Evolutionary conservation across 2,113 vertebrate genomes (phyloP).

Genomic region (Formicarius rufipectus): DNA sequence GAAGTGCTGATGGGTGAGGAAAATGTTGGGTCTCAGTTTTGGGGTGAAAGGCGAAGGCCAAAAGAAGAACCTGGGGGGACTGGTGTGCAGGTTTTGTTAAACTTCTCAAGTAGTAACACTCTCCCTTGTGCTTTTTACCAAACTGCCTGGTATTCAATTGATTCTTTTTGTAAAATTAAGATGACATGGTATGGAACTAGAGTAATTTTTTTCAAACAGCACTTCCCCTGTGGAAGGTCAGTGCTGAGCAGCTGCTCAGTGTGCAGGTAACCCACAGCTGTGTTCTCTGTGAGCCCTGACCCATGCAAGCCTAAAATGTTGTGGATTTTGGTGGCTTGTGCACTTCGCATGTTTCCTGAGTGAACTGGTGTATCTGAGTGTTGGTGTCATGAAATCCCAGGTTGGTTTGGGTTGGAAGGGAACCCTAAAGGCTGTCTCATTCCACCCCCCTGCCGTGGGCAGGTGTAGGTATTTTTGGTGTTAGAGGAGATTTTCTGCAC

Average conservation of each 20-base stretch:
- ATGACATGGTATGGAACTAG: not conserved
- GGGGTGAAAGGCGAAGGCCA: not conserved
- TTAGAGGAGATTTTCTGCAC: not conserved
- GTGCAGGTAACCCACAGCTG: rapidly evolving
- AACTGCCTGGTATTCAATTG: not conserved
- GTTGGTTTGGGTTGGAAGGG: not conserved
- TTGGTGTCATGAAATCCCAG: not conserved
- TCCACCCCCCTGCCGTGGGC: not conserved
- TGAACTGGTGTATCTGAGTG: not conserved
- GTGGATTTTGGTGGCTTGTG: not conserved
- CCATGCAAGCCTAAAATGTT: not conserved
- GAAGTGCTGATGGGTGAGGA: not conserved
- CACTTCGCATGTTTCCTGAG: not conserved
- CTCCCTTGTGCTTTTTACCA: not conserved
- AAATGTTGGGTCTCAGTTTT: not conserved
- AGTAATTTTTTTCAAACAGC: not conserved
- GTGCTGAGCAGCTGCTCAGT: no score
- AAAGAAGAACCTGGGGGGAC: not conserved
- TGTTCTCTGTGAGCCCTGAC: not conserved
- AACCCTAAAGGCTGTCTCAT: no score
- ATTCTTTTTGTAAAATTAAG: not conserved
- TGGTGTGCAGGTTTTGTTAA: not conserved
- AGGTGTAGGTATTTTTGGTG: not conserved
- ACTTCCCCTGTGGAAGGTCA: not conserved
- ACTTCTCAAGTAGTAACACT: not conserved